These are phyloP conservation scores for Xestia sexstrigata DNA, from an alignment of 2,888 invertebrate genomes.

Conservation along the genomic window DNA sequence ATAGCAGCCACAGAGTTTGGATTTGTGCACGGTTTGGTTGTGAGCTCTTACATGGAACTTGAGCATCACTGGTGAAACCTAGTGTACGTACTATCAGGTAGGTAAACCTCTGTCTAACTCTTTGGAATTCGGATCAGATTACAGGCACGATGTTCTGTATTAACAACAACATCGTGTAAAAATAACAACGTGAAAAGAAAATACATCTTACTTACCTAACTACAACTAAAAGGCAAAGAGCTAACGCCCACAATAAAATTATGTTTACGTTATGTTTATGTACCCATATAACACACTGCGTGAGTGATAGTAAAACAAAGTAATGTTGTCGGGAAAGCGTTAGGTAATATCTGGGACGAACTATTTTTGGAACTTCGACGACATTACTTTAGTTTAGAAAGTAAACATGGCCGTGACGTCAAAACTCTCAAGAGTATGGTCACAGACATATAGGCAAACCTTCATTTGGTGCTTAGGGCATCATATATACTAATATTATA, in stretches of 20 bases:
- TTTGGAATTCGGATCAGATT: background rate
- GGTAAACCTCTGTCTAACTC: background rate
- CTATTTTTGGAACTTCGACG: slow-evolving; percentile 30
- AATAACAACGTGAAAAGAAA: background rate
- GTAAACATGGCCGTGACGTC: slow-evolving; percentile 23
- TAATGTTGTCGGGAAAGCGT: slow-evolving; percentile 11
- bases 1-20: background rate
- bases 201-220: background rate
- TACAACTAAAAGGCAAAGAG: background rate
- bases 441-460: background rate
- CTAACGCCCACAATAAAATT: slow-evolving; percentile 18
- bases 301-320: slow-evolving; percentile 46
- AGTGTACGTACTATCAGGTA: background rate
- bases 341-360: slow-evolving; percentile 17
- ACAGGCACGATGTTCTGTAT: background rate
- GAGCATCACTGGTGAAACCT: background rate
- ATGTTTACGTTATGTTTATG: slow-evolving; percentile 22
- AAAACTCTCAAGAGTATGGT: slow-evolving; percentile 16
- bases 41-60: background rate
- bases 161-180: background rate
- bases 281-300: background rate
- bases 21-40: background rate
- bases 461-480: background rate
- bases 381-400: slow-evolving; percentile 32
- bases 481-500: background rate